Conservation (phyloP, 2,888 invertebrate species). For the Thyatira batis region DNA sequence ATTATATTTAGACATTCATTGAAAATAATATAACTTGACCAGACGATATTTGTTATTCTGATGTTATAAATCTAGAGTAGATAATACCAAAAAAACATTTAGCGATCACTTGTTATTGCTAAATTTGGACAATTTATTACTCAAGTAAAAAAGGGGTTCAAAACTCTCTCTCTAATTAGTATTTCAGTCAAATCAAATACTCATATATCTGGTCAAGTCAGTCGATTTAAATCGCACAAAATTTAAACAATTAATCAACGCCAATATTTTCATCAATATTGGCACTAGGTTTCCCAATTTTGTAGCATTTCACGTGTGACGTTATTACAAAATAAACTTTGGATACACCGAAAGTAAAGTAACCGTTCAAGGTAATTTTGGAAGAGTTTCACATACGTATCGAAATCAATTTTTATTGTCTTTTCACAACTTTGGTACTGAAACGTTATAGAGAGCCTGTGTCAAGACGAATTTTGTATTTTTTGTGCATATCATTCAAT, state of each 20-base stretch:
- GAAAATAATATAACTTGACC: conserved; percentile 20
- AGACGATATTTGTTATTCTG: background rate
- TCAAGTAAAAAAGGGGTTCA: background rate
- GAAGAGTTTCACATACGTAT: conserved; percentile 26
- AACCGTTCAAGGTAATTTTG: conserved; percentile 25
- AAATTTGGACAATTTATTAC: background rate
- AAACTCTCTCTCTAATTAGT: background rate
- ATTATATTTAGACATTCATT: conserved; percentile 20
- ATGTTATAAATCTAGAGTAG: no score
- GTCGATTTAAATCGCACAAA: background rate
- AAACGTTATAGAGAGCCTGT: conserved; percentile 24
- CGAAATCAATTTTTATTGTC: conserved; percentile 65
- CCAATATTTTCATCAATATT: conserved; percentile 23
- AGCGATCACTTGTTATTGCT: no score
- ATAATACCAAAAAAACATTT: no score
- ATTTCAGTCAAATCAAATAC: background rate
- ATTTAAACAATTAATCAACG: background rate
- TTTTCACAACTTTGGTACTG: conserved; percentile 65
- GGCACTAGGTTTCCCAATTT: conserved; percentile 52
- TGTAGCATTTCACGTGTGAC: conserved; percentile 38
- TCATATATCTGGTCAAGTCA: background rate
- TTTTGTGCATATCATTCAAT: background rate
- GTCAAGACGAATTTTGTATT: conserved; percentile 12
- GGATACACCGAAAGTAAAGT: conserved; percentile 5
- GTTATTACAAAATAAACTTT: conserved; percentile 19